These are phyloP conservation scores for Stenurella melanura DNA, from an alignment of 2,888 invertebrate genomes.

Conservation along the genomic window DNA sequence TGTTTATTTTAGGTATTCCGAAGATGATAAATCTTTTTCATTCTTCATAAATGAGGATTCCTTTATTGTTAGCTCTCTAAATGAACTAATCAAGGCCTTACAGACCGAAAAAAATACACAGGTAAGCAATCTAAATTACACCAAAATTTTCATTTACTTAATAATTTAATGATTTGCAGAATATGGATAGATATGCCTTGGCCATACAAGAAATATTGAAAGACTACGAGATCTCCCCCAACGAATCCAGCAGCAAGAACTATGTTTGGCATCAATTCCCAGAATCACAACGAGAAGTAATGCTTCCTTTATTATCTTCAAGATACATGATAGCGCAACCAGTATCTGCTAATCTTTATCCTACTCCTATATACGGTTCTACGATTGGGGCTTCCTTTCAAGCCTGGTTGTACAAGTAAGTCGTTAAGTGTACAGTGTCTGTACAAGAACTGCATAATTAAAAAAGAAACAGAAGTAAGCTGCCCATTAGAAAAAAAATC, in stretches of 20 bases:
- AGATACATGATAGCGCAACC: slow-evolving; percentile 74
- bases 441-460: background rate
- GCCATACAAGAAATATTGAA: slow-evolving; percentile 88
- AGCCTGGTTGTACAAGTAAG: slow-evolving; percentile 84
- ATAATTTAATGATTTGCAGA: slow-evolving; percentile 72
- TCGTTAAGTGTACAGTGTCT: slow-evolving; percentile 35
- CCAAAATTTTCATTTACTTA: background rate
- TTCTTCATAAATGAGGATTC: slow-evolving; percentile 81
- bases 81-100: slow-evolving; percentile 83
- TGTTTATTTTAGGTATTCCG: slow-evolving; percentile 64
- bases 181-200: slow-evolving; percentile 86
- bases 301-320: slow-evolving; percentile 84
- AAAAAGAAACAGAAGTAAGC: too few species aligned
- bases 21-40: slow-evolving; percentile 78
- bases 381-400: slow-evolving; percentile 81
- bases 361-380: slow-evolving; percentile 79
- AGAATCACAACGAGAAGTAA: slow-evolving; percentile 83
- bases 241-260: slow-evolving; percentile 75
- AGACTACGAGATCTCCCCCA: slow-evolving; percentile 82
- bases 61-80: slow-evolving; percentile 82
- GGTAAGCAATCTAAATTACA: slow-evolving; percentile 66
- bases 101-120: slow-evolving; percentile 86
- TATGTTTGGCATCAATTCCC: slow-evolving; percentile 84
- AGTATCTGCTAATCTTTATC: slow-evolving; percentile 62
- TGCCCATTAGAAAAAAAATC: too few species aligned